phyloP scores from a whole-genome alignment of 2,888 invertebrate genomes.

The Lasioglossum vierecki region DNA sequence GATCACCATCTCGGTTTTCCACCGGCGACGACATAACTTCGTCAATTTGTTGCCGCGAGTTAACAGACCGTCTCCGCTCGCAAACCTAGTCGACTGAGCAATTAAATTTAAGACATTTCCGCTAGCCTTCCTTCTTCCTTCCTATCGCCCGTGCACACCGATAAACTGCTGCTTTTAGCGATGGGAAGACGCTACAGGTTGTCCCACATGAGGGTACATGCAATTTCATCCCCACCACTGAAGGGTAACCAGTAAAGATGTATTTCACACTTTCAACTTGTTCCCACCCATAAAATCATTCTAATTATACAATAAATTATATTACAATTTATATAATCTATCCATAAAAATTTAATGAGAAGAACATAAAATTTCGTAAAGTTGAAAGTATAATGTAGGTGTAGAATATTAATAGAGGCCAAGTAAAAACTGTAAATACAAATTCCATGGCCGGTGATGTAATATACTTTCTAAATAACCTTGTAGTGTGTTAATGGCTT shows the following conservation, averaged over 20 bases:
- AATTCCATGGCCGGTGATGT: background rate
- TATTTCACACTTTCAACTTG: background rate
- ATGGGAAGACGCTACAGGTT: conserved; percentile 19
- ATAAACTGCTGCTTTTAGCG: background rate
- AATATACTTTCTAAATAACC: background rate
- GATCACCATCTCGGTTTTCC: conserved; percentile 76
- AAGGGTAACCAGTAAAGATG: no score
- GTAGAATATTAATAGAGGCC: background rate
- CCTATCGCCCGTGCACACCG: background rate
- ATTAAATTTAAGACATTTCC: conserved; percentile 10
- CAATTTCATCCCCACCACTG: no score
- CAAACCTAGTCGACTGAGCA: background rate
- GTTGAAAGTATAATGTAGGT: background rate
- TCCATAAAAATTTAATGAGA: no score
- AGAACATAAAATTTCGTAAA: no score
- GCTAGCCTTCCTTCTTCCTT: conserved; percentile 11
- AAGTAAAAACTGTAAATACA: background rate
- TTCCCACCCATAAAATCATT: background rate
- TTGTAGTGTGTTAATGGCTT: background rate
- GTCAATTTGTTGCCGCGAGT: conserved; percentile 33
- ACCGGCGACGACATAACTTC: conserved; percentile 35
- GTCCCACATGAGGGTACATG: background rate
- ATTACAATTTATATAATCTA: background rate
- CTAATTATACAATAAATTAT: no score
- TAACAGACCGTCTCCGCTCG: background rate